Evolutionary conservation across 1,140 invertebrate genomes (phyloP), one percentile per base, ranked within the genome.

Genomic region (Aporrectodea caliginosa): DNA sequence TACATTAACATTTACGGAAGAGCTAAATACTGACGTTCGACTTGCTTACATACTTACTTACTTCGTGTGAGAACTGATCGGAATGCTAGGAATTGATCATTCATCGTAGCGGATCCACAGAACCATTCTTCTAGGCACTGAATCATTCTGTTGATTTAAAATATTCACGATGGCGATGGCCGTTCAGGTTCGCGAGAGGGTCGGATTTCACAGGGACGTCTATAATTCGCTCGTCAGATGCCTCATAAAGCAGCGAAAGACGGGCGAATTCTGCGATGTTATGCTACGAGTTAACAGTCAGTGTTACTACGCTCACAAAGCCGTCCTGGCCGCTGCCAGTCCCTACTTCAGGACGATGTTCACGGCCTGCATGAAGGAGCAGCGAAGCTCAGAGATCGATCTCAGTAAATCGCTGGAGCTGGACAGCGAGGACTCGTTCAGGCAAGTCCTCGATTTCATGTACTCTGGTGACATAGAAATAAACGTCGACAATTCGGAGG

Each of bases 401-500:
- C 89, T 96, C 22, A 83, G 84, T 14, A 84, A 84, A 58, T 87
- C 86, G 0, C 76, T 87, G 2, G 70, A 82, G 22, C 72, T 87
- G 35, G 85, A 87, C 75, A 83, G 84, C 78, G 93, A 93, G 84
- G 92, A 92, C 75, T 91, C 96, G 32, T 92, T 93, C 73, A 81
- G 81, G 14, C 78, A 73, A 78, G 90, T 97, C 0, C 90, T 98
- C 77, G 93, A 95, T 84, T 98, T 96, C 87, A 94, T 97, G 86
- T 98, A 98, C 85, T 94, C 94, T 84, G 95, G 95, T 16, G 87
- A 90, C 81, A 86, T 92, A 14, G 85, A 87, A 27, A 84, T 92
- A 16, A 89, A 85, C 35, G 91, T 93, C 87, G 91, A 92, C 35
- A 95, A 95, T 90, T 94, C 96, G 30, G 94, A 96, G 89, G 94